phyloP scores from a whole-genome alignment of 2,888 invertebrate species.

The Drosophila hamatofila region DNA sequence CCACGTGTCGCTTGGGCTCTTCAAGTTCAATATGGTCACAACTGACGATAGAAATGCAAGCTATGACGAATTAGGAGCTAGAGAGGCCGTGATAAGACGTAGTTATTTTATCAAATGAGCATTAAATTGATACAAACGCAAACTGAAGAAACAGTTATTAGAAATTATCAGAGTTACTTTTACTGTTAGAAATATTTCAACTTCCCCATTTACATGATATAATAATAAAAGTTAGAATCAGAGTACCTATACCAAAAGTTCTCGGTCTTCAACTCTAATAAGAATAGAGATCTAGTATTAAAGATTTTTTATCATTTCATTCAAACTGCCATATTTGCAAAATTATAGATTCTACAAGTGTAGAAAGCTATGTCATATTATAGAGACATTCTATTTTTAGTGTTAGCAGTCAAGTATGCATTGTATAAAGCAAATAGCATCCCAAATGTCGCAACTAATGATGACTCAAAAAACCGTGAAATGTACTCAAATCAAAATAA shows the following conservation, averaged over 20 bases:
- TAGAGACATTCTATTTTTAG: background rate
- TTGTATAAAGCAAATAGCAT: background rate
- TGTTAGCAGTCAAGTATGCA: background rate
- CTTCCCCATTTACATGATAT: background rate
- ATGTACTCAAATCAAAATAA: background rate
- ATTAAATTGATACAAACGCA: background rate
- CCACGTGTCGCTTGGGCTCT: constrained; percentile 65
- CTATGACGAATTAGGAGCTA: constrained; percentile 41
- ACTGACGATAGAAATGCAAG: constrained; percentile 47
- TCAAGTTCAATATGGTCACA: constrained; percentile 71
- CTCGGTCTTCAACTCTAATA: too few species aligned
- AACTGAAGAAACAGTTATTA: background rate
- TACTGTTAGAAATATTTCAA: background rate
- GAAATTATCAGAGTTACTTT: background rate
- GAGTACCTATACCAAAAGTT: too few species aligned
- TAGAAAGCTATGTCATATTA: background rate
- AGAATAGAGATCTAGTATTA: background rate
- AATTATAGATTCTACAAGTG: constrained; percentile 4
- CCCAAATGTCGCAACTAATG: background rate
- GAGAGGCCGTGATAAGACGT: background rate
- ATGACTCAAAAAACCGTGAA: background rate
- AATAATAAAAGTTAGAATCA: background rate
- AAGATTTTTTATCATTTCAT: background rate
- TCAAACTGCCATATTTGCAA: background rate
- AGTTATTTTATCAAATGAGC: constrained; percentile 3